Evolutionary conservation across 2,888 invertebrate species (phyloP).

Genomic region (Athalia rosae): DNA sequence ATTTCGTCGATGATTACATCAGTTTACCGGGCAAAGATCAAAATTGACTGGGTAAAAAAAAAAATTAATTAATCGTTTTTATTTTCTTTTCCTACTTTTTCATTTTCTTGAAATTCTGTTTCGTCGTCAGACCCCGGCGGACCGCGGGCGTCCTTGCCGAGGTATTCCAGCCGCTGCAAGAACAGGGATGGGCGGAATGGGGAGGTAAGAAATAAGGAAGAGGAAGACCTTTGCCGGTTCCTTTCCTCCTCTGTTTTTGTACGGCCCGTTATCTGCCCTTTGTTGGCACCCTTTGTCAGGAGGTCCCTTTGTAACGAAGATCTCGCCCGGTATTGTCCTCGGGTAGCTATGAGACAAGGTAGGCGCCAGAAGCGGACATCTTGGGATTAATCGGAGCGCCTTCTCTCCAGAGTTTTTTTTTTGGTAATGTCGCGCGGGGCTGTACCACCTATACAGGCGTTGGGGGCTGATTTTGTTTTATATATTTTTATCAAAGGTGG

Average conservation of each 20-base stretch:
- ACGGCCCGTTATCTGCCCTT: conserved; percentile 68
- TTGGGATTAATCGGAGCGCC: conserved; percentile 39
- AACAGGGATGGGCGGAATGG: neutral
- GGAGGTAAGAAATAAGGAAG: neutral
- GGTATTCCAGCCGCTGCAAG: too few species aligned
- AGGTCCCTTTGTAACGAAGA: conserved; percentile 56
- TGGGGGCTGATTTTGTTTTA: too few species aligned
- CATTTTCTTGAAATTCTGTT: too few species aligned
- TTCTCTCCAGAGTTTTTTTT: neutral
- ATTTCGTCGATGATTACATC: too few species aligned
- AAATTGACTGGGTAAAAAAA: too few species aligned
- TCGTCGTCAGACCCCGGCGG: too few species aligned
- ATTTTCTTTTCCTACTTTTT: too few species aligned
- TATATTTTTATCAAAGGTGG: too few species aligned
- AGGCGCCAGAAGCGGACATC: conserved; percentile 37
- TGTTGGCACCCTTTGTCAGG: conserved; percentile 68
- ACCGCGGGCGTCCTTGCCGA: too few species aligned
- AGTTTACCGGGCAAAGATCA: too few species aligned
- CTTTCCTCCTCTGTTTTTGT: conserved; percentile 62
- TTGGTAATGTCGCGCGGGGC: conserved; percentile 11
- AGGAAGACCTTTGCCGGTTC: conserved; percentile 44
- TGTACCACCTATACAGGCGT: neutral
- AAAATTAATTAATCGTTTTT: too few species aligned
- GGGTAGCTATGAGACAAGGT: conserved; percentile 41
- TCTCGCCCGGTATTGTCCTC: conserved; percentile 51